Evolutionary conservation across 2,797 vertebrate species (phyloP), one percentile per base, ranked within the genome.

Genomic region (Lophotriccus pileatus): DNA sequence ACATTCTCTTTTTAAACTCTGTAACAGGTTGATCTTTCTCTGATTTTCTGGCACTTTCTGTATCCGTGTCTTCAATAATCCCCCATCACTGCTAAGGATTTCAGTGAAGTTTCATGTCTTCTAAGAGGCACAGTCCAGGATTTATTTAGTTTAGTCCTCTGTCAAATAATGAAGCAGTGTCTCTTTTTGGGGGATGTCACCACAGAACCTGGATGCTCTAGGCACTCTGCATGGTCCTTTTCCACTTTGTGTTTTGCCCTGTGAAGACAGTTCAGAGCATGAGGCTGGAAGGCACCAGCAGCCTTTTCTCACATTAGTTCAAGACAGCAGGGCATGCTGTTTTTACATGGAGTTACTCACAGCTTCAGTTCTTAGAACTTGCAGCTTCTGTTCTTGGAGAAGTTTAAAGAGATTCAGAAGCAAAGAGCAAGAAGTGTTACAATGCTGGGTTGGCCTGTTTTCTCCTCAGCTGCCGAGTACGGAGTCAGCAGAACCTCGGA

Each of bases 391-490:
- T 60, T 84, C 32, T 76, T 78, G 50, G 30, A n/a, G 27, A 60
- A 55, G 6, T 59, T 89, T 52, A 21, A 67, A 25, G 49, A 67
- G 24, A 16, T 41, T 84, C 41, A 46, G 41, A n/a, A 22, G 8
- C 30, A 43, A 80, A 60, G 6, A 36, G 14, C 18, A 50, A 27
- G 21, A 84, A 60, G 10, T 47, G 6, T 77, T 77, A 28, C 22
- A 72, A 8, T 62, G 27, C 46, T 76, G 0, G 28, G 2, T 23
- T 79, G 80, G 14, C 27, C 64, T 86, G 39, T 92, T 89, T 62
- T 85, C 32, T 94, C 23, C 23, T 64, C 90, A 98, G 98, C 87
- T 72, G 78, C 88, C 52, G 47, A n/a, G 27, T 52, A 49, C 67
- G 74, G 68, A 24, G 77, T 59, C 58, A 73, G 60, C n/a, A 62